Evolutionary conservation across 2,797 vertebrate genomes (phyloP).

Genomic region (Sphaeramia orbicularis): DNA sequence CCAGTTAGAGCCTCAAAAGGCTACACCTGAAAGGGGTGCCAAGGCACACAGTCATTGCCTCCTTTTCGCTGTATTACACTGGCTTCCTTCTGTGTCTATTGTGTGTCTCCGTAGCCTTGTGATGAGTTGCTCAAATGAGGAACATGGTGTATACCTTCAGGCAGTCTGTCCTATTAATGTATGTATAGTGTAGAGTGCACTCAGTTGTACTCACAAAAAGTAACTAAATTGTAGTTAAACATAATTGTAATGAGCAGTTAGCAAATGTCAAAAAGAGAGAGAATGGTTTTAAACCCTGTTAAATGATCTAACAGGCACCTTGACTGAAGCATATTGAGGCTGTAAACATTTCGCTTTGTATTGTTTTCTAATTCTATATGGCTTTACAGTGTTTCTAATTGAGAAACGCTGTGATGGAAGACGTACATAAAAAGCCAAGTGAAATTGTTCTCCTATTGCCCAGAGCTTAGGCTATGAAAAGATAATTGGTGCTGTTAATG

Average conservation of each 20-base stretch:
- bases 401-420: conserved; percentile 35
- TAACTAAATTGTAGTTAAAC: not conserved
- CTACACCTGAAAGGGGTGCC: no score
- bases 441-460: conserved; percentile 42
- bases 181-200: no score
- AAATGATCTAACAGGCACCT: not conserved
- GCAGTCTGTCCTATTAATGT: not conserved
- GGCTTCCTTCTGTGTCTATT: not conserved
- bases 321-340: conserved; percentile 1
- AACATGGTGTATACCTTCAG: not conserved
- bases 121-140: no score
- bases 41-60: no score
- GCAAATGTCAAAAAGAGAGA: not conserved
- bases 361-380: not conserved
- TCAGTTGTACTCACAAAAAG: not conserved
- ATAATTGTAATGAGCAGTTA: not conserved
- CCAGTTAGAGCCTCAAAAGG: no score
- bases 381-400: conserved; percentile 17
- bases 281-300: not conserved
- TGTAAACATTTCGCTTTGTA: conserved; percentile 12
- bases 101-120: not conserved
- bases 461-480: conserved; percentile 56
- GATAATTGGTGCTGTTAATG: conserved; percentile 69
- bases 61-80: no score
- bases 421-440: conserved; percentile 37